Evolutionary conservation across 2,888 invertebrate species (phyloP).

Genomic region (Rhopalosiphum nymphaeae): DNA sequence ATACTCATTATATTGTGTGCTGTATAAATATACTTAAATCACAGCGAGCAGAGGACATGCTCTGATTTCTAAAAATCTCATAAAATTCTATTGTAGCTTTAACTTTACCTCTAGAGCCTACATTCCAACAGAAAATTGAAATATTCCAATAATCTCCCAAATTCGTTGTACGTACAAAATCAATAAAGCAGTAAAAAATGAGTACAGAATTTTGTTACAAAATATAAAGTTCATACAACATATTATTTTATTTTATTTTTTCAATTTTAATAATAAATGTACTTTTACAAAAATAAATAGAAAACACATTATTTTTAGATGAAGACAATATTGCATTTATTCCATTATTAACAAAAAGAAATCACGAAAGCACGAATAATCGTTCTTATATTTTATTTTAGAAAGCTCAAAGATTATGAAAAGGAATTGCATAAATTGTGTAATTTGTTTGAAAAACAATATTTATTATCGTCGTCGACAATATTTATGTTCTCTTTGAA

Average conservation of each 20-base stretch:
- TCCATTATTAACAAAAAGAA: background rate
- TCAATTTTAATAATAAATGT: background rate
- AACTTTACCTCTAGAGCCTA: background rate
- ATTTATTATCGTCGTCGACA: background rate
- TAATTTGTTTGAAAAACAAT: conserved; percentile 18
- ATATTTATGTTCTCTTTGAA: conserved; percentile 16
- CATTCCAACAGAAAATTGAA: background rate
- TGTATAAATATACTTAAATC: background rate
- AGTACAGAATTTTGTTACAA: background rate
- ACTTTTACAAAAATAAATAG: background rate
- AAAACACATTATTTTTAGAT: background rate
- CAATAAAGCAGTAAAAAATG: background rate
- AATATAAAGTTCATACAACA: background rate
- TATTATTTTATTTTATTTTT: background rate
- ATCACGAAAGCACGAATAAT: background rate
- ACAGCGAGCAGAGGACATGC: background rate
- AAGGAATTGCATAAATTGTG: background rate
- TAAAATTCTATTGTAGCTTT: background rate
- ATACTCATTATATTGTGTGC: background rate
- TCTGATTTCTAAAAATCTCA: background rate
- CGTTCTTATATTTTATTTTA: background rate
- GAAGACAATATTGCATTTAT: background rate
- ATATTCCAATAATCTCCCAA: background rate
- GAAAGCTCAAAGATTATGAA: background rate
- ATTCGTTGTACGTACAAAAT: background rate